Percentiles rank a stretch among this genome's conserved stretches.
These are phyloP conservation scores for Caenorhabditis virilis DNA, from an alignment of 2,888 invertebrate species.

Conservation along the genomic window DNA sequence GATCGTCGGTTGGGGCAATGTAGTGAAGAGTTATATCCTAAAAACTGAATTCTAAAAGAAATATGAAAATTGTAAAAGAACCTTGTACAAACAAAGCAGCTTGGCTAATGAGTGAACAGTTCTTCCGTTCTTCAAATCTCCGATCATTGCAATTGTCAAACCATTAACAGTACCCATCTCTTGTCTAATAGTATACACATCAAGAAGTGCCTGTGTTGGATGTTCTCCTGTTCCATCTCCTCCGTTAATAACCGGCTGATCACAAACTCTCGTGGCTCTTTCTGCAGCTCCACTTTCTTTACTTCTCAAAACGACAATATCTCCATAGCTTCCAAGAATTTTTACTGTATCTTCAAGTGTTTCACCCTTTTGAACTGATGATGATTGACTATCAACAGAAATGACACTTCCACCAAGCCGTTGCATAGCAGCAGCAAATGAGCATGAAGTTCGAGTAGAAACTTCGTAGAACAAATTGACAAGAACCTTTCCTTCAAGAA, in stretches of 20 bases:
- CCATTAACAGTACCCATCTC: constrained; percentile 98
- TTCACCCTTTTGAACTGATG: constrained; percentile 95
- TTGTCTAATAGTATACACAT: constrained; percentile 95
- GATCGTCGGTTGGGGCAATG: constrained; percentile 80
- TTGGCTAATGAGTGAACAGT: constrained; percentile 96
- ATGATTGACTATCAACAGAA: constrained; percentile 78
- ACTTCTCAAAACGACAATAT: constrained; percentile 87
- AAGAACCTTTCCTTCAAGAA: constrained; percentile 90
- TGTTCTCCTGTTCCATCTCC: constrained; percentile 97
- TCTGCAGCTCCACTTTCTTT: constrained; percentile 87
- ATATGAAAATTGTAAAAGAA: neutral
- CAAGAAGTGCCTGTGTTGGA: constrained; percentile 88
- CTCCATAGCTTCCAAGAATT: constrained; percentile 75
- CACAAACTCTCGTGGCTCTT: constrained; percentile 59
- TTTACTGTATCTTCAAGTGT: constrained; percentile 78
- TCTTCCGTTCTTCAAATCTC: constrained; percentile 94
- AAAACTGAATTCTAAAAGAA: neutral
- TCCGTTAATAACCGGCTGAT: constrained; percentile 82
- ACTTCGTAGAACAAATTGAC: constrained; percentile 96
- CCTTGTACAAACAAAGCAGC: constrained; percentile 86
- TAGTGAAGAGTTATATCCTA: constrained; percentile 80
- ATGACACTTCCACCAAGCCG: constrained; percentile 90
- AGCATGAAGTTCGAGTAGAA: constrained; percentile 92
- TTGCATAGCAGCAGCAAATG: constrained; percentile 95
- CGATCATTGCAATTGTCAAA: constrained; percentile 94